These are phyloP conservation scores for Laterallus jamaicensis DNA, from an alignment of 2,113 vertebrate genomes.

Conservation along the genomic window DNA sequence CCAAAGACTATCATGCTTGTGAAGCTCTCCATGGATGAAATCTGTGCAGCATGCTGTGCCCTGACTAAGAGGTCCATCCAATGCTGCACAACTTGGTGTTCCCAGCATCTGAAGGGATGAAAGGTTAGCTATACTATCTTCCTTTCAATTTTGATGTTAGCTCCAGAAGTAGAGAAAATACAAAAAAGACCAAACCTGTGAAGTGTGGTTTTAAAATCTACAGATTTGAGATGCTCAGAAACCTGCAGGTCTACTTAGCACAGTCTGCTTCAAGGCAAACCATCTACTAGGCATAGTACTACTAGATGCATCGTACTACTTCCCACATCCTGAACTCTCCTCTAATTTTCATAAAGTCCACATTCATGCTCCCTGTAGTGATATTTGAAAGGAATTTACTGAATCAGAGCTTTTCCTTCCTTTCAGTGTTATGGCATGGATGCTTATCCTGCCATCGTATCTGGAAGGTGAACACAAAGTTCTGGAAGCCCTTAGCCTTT, in stretches of 20 bases:
- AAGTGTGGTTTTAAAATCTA: not conserved
- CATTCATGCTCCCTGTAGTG: not conserved
- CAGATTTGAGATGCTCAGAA: not conserved
- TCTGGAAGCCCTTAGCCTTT: not conserved
- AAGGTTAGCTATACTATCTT: not conserved
- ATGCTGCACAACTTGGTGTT: not conserved
- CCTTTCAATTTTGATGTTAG: not conserved
- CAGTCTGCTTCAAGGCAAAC: not conserved
- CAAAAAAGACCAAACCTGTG: not conserved
- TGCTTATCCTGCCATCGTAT: not conserved
- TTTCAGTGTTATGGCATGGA: not conserved
- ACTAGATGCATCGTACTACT: not conserved
- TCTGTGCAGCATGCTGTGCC: rapidly evolving
- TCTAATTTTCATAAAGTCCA: not conserved
- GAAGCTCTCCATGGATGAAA: not conserved
- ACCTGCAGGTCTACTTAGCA: not conserved
- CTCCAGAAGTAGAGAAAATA: not conserved
- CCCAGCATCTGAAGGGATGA: not conserved
- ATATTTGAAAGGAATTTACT: not conserved
- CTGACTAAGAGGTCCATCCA: not conserved
- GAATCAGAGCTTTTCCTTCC: not conserved
- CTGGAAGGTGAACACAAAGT: not conserved
- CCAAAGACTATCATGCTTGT: not conserved
- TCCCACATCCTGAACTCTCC: not conserved
- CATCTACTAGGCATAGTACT: not conserved